These are phyloP conservation scores for Drosophila emarginata DNA, from an alignment of 2,888 invertebrate genomes.

Conservation along the genomic window DNA sequence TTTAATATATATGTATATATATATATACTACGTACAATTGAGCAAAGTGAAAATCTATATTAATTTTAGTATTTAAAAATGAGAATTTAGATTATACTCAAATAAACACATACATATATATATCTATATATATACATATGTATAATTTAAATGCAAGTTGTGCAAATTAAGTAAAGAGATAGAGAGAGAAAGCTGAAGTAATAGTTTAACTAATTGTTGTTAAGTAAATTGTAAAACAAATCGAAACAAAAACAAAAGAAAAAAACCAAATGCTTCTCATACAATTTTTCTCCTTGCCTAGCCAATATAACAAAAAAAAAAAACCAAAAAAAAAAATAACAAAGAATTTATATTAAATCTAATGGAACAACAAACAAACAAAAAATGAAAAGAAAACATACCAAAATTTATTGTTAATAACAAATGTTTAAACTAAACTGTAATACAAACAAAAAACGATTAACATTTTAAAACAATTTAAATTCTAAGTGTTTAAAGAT, in stretches of 20 bases:
- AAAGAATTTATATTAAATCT: constrained; percentile 56
- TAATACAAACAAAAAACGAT: constrained; percentile 11
- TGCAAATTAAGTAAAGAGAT: background rate
- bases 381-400: constrained; percentile 56
- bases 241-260: constrained; percentile 11
- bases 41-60: background rate
- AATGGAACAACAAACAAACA: constrained; percentile 7
- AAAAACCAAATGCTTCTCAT: constrained; percentile 67
- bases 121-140: background rate
- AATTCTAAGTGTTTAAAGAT: constrained; percentile 15
- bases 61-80: background rate
- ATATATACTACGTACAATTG: no score
- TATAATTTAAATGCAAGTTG: background rate
- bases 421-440: constrained; percentile 6
- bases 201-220: constrained; percentile 39
- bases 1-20: no score
- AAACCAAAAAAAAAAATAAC: constrained; percentile 42
- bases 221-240: constrained; percentile 30
- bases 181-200: background rate
- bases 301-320: constrained; percentile 51
- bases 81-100: background rate
- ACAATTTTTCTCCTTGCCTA: constrained; percentile 57
- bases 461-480: constrained; percentile 26
- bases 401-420: constrained; percentile 51
- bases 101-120: background rate